Base-by-base conservation (phyloP, 1,140 invertebrate species). In the Aphelenchoides fujianensis region DNA sequence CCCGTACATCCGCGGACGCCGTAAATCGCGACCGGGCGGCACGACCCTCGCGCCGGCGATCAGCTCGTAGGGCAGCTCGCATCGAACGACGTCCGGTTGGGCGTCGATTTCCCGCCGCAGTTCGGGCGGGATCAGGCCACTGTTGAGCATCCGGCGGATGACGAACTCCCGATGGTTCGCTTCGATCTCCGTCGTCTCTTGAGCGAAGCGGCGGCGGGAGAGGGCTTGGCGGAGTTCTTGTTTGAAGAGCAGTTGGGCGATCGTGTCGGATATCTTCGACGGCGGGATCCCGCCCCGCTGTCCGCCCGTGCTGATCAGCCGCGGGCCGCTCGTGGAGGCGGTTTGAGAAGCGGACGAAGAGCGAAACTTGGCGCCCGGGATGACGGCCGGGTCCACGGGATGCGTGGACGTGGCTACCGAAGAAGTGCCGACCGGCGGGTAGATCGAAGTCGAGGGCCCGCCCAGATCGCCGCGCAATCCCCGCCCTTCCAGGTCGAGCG, bases 181-280 rank as follows among this genome's bases (percentile, higher is more conserved):
- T 70, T 83, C 81, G 55, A 83, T 83, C 53, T 83, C 81, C 71
- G 68, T 71, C n/a, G 78, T 73, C 55, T 83, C 82, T 7, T 79
- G 59, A 7, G 27, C 66, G 37, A 73, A 53, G 52, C 72, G 72
- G 48, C 82, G 54, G n/a, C 67, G 35, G 28, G 27, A 64, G 27
- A 83, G 54, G 7, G 68, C 72, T 69, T 83, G 76, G 48, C 79
- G 71, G 41, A 83, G 68, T 52, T 83, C 81, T 53, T 84, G 77
- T 68, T 84, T 84, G 69, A 83, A 72, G 61, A 79, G 28, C 27
- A 83, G 78, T 48, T 77, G 37, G 16, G 79, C 73, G 67, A 80
- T 55, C 16, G 79, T 80, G 34, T 72, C 74, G 28, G 79, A 72
- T 36, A 80, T 70, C 61, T 76, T 76, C 2, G 76, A 28, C 7